These are phyloP conservation scores for Hippoglossus hippoglossus DNA, from an alignment of 2,797 vertebrate genomes.

Conservation along the genomic window DNA sequence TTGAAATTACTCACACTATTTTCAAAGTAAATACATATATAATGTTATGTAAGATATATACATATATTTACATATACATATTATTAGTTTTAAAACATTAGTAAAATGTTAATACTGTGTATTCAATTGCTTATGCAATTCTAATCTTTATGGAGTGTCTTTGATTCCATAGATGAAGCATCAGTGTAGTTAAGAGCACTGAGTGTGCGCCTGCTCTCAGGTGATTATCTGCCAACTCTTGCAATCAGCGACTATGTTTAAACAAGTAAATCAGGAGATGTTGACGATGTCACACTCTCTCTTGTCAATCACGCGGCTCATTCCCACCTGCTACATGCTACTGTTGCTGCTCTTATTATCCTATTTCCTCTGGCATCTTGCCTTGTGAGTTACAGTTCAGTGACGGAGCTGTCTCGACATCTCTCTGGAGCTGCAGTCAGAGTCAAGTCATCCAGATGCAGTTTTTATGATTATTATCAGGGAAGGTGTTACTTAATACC, in stretches of 20 bases:
- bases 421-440: background rate
- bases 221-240: too few relatives aligned
- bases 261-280: background rate
- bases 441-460: background rate
- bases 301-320: background rate
- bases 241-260: slow-evolving; percentile 30
- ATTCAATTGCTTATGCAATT: too few relatives aligned
- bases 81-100: background rate
- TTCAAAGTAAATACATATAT: background rate
- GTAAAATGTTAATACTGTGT: background rate
- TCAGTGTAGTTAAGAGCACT: background rate
- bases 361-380: background rate
- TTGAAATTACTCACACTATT: too few relatives aligned
- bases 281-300: background rate
- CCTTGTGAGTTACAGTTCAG: background rate
- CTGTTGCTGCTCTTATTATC: slow-evolving; percentile 8
- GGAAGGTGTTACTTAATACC: too few relatives aligned
- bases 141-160: too few relatives aligned
- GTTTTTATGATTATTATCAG: too few relatives aligned
- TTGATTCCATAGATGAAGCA: background rate
- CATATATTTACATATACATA: too few relatives aligned
- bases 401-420: background rate
- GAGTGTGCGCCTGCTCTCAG: background rate
- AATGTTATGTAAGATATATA: background rate
- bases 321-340: slow-evolving; percentile 9